These are phyloP conservation scores for Schizotus pectinicornis DNA, from an alignment of 2,888 invertebrate genomes.

Conservation along the genomic window DNA sequence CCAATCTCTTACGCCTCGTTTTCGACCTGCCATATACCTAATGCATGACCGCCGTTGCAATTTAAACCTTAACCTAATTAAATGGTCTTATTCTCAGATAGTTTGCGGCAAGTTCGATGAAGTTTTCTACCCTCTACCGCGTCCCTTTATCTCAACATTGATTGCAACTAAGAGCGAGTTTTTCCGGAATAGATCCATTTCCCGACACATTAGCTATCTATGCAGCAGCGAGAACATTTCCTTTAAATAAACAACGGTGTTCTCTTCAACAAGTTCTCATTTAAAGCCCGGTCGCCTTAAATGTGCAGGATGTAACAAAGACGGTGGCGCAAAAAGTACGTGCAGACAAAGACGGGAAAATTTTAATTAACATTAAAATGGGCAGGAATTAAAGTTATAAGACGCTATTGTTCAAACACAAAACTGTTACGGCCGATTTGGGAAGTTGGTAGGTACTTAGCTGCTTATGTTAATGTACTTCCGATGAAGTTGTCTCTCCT, in stretches of 20 bases:
- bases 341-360: conserved; percentile 23
- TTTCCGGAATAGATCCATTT: neutral
- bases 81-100: too few relatives aligned
- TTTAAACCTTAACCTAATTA: too few relatives aligned
- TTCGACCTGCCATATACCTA: too few relatives aligned
- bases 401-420: conserved; percentile 37
- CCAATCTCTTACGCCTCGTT: neutral
- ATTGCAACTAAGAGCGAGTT: conserved; percentile 29
- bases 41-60: too few relatives aligned
- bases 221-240: conserved; percentile 4
- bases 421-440: conserved; percentile 38
- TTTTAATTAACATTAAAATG: conserved; percentile 40
- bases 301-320: conserved; percentile 25
- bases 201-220: too few relatives aligned
- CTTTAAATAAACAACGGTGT: conserved; percentile 16
- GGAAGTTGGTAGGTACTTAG: conserved; percentile 29
- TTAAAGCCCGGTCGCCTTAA: conserved; percentile 22
- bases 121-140: conserved; percentile 10
- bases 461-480: conserved; percentile 39
- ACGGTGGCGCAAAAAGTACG: conserved; percentile 20
- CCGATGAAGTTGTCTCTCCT: conserved; percentile 26
- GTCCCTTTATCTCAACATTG: conserved; percentile 27
- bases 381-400: conserved; percentile 37
- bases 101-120: too few relatives aligned
- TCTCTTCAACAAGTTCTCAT: conserved; percentile 18